Evolutionary conservation across 2,797 vertebrate species (phyloP), one percentile per base, ranked within the genome.

Genomic region (Sciurus carolinensis): DNA sequence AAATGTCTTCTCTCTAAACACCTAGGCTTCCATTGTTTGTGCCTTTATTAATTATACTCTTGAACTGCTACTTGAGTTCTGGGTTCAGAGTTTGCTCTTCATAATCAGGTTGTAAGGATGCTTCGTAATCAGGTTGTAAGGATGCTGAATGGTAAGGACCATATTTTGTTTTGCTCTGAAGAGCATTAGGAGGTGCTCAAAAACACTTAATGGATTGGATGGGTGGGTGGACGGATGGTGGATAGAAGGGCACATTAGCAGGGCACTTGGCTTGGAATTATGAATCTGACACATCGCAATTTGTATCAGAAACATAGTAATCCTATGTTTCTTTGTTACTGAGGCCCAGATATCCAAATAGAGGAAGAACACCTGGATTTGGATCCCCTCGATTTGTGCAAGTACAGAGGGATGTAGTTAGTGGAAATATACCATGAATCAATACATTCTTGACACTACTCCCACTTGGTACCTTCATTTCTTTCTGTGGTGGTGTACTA

Each of bases 131-230:
- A 17, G 44, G 44, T 47, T 47, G 44, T 47, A 47, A 90, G 22
- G 9, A 64, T 7, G 4, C 44, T 73, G 59, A 57, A 91, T 76
- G 33, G 36, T 36, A 92, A 39, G 54, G 4, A 64, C 5, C 18
- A 2, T 36, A 67, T 89, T 44, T 95, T 94, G 62, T 83, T 71
- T 77, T 80, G 69, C 5, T 90, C 42, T 91, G 57, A 94, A 92
- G 47, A 8, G 30, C 4, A 26, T 73, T 93, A 44, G 14, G 66
- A 88, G 42, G 13, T 66, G 10, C 39, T 66, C 1, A 77, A 50
- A 95, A 85, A 52, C 7, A 67, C 67, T 47, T 66, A 52, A 66
- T 71, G 64, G 66, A 42, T 26, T 85, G 62, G 15, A 8, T 33
- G 30, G 24, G 50, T 67, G 17, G 47, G 52, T 85, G 28, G 66